Evolutionary conservation across 2,888 invertebrate species (phyloP).

Genomic region (Brenthis hecate): DNA sequence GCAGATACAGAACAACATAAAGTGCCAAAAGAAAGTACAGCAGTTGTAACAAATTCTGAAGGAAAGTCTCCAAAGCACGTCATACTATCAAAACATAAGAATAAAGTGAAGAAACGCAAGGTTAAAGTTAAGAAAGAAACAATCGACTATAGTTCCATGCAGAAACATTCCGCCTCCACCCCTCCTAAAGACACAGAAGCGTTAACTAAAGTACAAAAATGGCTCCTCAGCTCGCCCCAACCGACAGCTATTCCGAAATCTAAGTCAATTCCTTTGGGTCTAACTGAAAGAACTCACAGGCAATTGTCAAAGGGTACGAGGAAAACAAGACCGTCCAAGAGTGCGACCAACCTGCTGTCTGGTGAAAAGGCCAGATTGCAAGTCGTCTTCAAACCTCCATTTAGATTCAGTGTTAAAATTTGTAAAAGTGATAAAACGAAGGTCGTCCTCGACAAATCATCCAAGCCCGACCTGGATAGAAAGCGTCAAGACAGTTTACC

Average conservation of each 20-base stretch:
- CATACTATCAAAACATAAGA: slow-evolving; percentile 74
- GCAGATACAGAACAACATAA: slow-evolving; percentile 61
- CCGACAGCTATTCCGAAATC: slow-evolving; percentile 87
- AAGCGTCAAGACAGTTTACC: slow-evolving; percentile 60
- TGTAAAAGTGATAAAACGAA: slow-evolving; percentile 87
- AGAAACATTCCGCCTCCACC: slow-evolving; percentile 79
- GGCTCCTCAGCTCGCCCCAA: slow-evolving; percentile 89
- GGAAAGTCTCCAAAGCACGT: slow-evolving; percentile 82
- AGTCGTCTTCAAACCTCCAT: slow-evolving; percentile 93
- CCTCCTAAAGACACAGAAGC: slow-evolving; percentile 82
- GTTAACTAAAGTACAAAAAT: slow-evolving; percentile 91
- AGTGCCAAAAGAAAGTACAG: slow-evolving; percentile 70
- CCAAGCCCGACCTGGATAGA: slow-evolving; percentile 74
- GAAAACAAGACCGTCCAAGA: slow-evolving; percentile 84
- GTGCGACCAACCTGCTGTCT: slow-evolving; percentile 86
- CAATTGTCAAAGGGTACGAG: slow-evolving; percentile 78
- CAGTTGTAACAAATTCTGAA: slow-evolving; percentile 73
- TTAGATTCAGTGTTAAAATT: slow-evolving; percentile 91
- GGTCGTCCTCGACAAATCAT: slow-evolving; percentile 82
- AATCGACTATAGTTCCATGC: slow-evolving; percentile 89
- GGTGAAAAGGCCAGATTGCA: slow-evolving; percentile 89
- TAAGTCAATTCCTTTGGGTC: slow-evolving; percentile 90
- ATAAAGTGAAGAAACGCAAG: slow-evolving; percentile 79
- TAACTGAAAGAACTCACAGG: slow-evolving; percentile 80
- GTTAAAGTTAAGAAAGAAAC: slow-evolving; percentile 86